Evolutionary conservation across 2,113 vertebrate species (phyloP).

Genomic region (Polypterus senegalus): DNA sequence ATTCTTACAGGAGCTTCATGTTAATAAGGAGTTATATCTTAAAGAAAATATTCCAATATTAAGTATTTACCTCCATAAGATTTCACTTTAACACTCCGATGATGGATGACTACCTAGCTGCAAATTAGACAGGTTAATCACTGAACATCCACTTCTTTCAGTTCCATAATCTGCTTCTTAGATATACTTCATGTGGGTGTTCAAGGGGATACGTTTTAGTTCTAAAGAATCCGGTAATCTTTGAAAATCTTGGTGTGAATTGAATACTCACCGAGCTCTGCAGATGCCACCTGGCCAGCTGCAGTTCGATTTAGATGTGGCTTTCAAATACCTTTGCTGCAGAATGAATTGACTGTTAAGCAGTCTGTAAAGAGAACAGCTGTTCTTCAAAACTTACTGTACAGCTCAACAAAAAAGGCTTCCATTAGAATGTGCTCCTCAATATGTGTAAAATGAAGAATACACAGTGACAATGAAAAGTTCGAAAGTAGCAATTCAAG

Average conservation of each 20-base stretch:
- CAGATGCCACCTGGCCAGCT: constrained; percentile 29
- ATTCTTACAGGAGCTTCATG: background rate
- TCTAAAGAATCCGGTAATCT: constrained; percentile 33
- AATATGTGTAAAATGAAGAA: constrained; percentile 17
- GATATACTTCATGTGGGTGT: background rate
- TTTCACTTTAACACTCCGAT: background rate
- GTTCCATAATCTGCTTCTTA: background rate
- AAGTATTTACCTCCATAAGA: background rate
- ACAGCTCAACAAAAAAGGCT: constrained; percentile 27
- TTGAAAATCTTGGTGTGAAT: constrained; percentile 21
- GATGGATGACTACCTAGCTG: background rate
- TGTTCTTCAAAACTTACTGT: constrained; percentile 23
- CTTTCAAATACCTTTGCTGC: constrained; percentile 28
- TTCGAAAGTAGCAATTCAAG: constrained; percentile 18
- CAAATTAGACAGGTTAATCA: accelerated
- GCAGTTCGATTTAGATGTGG: constrained; percentile 31
- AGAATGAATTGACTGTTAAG: constrained; percentile 13
- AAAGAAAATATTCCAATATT: background rate
- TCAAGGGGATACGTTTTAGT: constrained; percentile 1
- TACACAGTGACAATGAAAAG: constrained; percentile 13
- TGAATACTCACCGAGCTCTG: constrained; percentile 16
- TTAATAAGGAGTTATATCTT: background rate
- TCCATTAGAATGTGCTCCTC: constrained; percentile 10
- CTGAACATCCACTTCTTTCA: accelerated
- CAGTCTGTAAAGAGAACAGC: constrained; percentile 19